Evolutionary conservation across 2,888 invertebrate species (phyloP), one percentile per base, ranked within the genome.

Genomic region (Sclerodermus sp.): DNA sequence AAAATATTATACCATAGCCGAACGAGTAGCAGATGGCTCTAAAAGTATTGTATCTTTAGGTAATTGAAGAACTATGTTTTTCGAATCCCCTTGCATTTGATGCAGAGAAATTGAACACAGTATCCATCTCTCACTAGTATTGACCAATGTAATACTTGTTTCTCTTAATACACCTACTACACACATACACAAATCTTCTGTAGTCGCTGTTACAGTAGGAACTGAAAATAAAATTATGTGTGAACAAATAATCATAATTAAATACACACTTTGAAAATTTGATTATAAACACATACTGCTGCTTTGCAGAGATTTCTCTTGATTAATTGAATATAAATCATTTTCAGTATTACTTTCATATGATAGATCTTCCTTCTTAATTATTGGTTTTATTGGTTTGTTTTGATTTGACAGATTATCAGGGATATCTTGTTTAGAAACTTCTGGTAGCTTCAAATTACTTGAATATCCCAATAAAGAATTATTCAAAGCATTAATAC

Each of bases 91-190:
- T 57, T 72, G 71, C 44, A 75, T 60, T 55, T 72, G 67, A 46
- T 55, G 51, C 30, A 73, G 49, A n/a, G 50, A 66, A 29, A 70
- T 49, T 3, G 60, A 56, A 49, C 72, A 74, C 23, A 68, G 60
- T 30, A 77, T 65, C 77, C 77, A 77, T 38, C 68, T 59, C 34
- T 70, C 68, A 31, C 75, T 68, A 37, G 65, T 67, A 44, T 77
- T 77, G n/a, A 55, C 42, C 6, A 77, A 54, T 52, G 76, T 73
- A 6, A 77, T 63, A 39, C 71, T 68, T 0, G 68, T 61, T 47
- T 73, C 70, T 42, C 66, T 66, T 1, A 62, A 54, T 30, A 76
- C 62, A 13, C 72, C 73, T 9, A 76, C 64, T 12, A 77, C 56
- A 42, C 77, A 77, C 13, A 62, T 69, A 30, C 70, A 73, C 5